phyloP scores from a whole-genome alignment of 1,140 invertebrate species.

The Drosophila arizonae region DNA sequence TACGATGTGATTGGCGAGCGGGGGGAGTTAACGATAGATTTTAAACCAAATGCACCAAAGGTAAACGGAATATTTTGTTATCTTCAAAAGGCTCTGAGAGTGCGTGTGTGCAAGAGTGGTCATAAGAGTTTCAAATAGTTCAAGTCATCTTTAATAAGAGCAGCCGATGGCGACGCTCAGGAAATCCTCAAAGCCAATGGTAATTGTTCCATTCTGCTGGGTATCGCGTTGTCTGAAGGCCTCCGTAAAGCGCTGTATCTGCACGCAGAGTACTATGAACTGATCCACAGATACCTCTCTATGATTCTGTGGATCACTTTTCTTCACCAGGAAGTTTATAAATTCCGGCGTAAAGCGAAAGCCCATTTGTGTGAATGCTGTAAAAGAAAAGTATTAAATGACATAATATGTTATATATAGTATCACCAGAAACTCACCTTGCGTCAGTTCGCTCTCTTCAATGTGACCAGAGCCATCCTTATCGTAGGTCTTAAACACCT shows the following conservation, averaged over 20 bases:
- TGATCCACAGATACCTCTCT: slow-evolving; percentile 91
- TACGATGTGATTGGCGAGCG: slow-evolving; percentile 44
- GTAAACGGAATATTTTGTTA: slow-evolving; percentile 47
- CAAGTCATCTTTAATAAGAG: slow-evolving; percentile 84
- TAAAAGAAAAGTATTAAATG: slow-evolving; percentile 51
- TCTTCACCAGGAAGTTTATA: slow-evolving; percentile 88
- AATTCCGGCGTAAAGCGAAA: slow-evolving; percentile 92
- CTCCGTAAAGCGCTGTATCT: slow-evolving; percentile 93
- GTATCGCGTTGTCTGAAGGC: slow-evolving; percentile 90
- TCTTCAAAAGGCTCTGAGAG: slow-evolving; percentile 23
- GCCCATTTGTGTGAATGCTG: slow-evolving; percentile 94
- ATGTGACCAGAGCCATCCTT: slow-evolving; percentile 92
- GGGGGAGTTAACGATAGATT: slow-evolving; percentile 23
- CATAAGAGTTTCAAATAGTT: neutral
- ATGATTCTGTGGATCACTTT: slow-evolving; percentile 86
- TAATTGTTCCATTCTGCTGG: slow-evolving; percentile 89
- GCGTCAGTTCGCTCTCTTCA: slow-evolving; percentile 90
- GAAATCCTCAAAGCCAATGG: slow-evolving; percentile 94
- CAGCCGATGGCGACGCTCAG: slow-evolving; percentile 89
- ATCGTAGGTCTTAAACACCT: slow-evolving; percentile 92
- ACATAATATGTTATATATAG: neutral
- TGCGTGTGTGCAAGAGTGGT: slow-evolving; percentile 15
- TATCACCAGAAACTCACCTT: slow-evolving; percentile 84
- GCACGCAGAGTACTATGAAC: slow-evolving; percentile 94
- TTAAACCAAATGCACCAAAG: slow-evolving; percentile 51